Evolutionary conservation across 2,888 invertebrate genomes (phyloP).

Genomic region (Brenthis hecate): DNA sequence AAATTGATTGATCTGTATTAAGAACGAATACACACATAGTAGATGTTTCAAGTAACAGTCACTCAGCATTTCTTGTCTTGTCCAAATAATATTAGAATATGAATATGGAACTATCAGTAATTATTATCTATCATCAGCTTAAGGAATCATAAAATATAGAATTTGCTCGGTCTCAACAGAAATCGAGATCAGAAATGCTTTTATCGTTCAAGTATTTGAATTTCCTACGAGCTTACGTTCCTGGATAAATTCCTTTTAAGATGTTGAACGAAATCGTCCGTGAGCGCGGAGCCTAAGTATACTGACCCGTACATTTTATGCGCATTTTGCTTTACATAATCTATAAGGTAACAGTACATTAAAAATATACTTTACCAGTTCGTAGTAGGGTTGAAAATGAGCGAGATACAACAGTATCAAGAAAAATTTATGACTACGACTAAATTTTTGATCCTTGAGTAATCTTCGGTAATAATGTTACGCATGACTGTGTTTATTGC

Average conservation of each 20-base stretch:
- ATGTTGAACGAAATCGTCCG: slow-evolving; percentile 55
- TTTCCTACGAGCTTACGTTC: slow-evolving; percentile 59
- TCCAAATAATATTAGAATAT: too few species aligned
- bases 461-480: slow-evolving; percentile 13
- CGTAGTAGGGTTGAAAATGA: not conserved
- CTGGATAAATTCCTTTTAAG: slow-evolving; percentile 64
- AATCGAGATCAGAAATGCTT: slow-evolving; percentile 65
- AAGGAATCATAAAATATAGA: slow-evolving; percentile 52
- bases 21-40: too few species aligned
- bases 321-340: slow-evolving; percentile 42
- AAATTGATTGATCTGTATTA: too few species aligned
- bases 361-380: not conserved
- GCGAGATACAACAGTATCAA: not conserved
- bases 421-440: slow-evolving; percentile 15
- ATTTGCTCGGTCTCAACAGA: slow-evolving; percentile 56
- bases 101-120: not conserved
- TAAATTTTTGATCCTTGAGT: slow-evolving; percentile 25
- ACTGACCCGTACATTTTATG: slow-evolving; percentile 53
- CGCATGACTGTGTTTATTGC: slow-evolving; percentile 9
- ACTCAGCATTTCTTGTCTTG: too few species aligned
- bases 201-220: slow-evolving; percentile 69
- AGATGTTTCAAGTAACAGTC: too few species aligned
- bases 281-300: slow-evolving; percentile 51
- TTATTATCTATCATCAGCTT: slow-evolving; percentile 14
- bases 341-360: slow-evolving; percentile 15